Evolutionary conservation across 2,888 invertebrate genomes (phyloP), one percentile per base, ranked within the genome.

Genomic region (Camptogramma bilineatum): DNA sequence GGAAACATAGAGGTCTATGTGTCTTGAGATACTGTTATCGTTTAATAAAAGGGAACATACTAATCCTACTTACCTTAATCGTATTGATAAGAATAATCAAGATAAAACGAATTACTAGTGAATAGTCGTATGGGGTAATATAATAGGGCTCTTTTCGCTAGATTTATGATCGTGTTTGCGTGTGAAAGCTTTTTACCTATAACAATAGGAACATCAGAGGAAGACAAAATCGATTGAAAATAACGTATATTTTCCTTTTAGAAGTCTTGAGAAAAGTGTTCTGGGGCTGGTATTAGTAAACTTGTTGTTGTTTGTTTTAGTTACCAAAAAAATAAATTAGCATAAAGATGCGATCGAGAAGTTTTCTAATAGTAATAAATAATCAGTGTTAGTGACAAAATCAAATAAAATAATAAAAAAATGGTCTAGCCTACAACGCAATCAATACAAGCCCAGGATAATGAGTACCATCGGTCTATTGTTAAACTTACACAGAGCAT

Each of bases 81-180:
- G 55, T 60, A 60, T 65, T 61, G 65, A 65, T 65, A 65, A 57
- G 67, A 62, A 52, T 55, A 28, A 66, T 66, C 51, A 58, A 52
- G 64, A 66, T 60, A 60, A 71, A 71, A 65, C 66, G 56, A 59
- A 72, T 67, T 72, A 57, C 24, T 2, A 42, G 19, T 48, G 53
- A 61, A 65, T 57, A 65, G 51, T 24, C 56, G 19, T 34, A 39
- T 39, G n/a, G n/a, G n/a, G n/a, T n/a, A n/a, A n/a, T n/a, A n/a
- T n/a, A n/a, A n/a, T n/a, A n/a, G n/a, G n/a, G n/a, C n/a, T 9
- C 42, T 28, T 56, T 64, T 48, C 19, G 13, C 16, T 31, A 66
- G 66, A 66, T 66, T 66, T 66, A 66, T 66, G 53, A 52, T 55
- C 28, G 47, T 66, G 66, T 66, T 66, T 66, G 57, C 58, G 62